Percentiles rank a stretch among this genome's conserved stretches.
Evolutionary conservation across 2,797 vertebrate genomes (phyloP).

Genomic region (Acanthurus lineatus): DNA sequence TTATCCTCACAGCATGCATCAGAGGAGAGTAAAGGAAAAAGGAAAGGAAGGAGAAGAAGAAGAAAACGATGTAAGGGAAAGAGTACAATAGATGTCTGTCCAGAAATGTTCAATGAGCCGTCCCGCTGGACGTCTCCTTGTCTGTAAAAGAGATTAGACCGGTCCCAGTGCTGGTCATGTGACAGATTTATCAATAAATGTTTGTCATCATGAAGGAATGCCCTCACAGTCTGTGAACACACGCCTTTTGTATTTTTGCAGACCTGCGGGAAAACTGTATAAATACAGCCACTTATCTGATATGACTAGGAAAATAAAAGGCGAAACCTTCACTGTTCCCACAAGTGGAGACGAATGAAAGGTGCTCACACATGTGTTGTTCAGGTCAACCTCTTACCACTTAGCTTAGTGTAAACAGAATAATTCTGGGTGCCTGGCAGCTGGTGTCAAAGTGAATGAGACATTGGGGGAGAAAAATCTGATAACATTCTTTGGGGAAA

Average conservation of each 20-base stretch:
- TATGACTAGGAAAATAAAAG: conserved; percentile 66
- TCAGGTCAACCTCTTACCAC: conserved; percentile 50
- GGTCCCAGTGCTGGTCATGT: conserved; percentile 10
- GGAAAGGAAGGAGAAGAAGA: neutral
- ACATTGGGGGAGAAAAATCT: conserved; percentile 65
- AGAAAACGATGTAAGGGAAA: neutral
- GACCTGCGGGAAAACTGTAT: conserved; percentile 35
- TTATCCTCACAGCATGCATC: conserved; percentile 28
- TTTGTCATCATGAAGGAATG: conserved; percentile 28
- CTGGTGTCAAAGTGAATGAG: conserved; percentile 65
- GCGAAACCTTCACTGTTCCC: conserved; percentile 55
- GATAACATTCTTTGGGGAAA: conserved; percentile 72
- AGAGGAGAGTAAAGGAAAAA: conserved; percentile 22
- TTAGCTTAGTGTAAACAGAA: conserved; percentile 72
- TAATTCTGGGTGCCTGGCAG: conserved; percentile 64
- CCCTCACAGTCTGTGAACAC: conserved; percentile 31
- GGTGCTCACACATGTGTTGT: conserved; percentile 58
- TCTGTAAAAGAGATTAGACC: conserved; percentile 45
- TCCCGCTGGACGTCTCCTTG: conserved; percentile 25
- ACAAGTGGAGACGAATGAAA: conserved; percentile 54
- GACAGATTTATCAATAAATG: conserved; percentile 47
- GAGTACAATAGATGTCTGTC: conserved; percentile 35
- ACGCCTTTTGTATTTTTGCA: conserved; percentile 41
- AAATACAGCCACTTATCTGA: conserved; percentile 60
- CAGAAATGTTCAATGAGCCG: conserved; percentile 35